Conservation (phyloP, 2,888 invertebrate species). For the Lepidocyrtoides sp. region DNA sequence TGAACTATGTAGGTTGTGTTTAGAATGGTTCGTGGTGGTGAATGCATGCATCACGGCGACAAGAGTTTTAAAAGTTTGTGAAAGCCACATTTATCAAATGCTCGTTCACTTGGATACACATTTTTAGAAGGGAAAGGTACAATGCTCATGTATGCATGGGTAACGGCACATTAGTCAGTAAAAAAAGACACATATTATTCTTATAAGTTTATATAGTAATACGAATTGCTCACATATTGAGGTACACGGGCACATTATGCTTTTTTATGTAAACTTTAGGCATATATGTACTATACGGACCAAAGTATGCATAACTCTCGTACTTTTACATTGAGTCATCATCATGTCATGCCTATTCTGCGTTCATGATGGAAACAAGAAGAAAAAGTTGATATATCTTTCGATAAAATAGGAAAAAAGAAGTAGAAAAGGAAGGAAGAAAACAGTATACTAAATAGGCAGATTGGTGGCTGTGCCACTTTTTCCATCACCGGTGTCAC, state of each 20-base stretch:
- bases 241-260: background rate
- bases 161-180: constrained; percentile 55
- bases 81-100: constrained; percentile 79
- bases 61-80: constrained; percentile 79
- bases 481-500: constrained; percentile 66
- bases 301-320: background rate
- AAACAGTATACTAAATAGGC: background rate
- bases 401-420: background rate
- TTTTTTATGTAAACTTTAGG: background rate
- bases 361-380: constrained; percentile 26
- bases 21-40: background rate
- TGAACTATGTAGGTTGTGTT: constrained; percentile 16
- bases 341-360: background rate
- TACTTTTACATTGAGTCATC: constrained; percentile 38
- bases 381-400: constrained; percentile 27
- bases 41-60: constrained; percentile 47
- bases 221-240: background rate
- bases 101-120: constrained; percentile 71
- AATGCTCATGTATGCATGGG: constrained; percentile 46
- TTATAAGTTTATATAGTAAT: background rate
- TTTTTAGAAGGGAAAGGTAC: constrained; percentile 21
- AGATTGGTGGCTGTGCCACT: constrained; percentile 25
- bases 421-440: background rate
- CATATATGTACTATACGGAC: too few relatives aligned
- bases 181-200: background rate